Base-by-base conservation (phyloP, 2,113 vertebrate species). In the Pygoscelis antarcticus region DNA sequence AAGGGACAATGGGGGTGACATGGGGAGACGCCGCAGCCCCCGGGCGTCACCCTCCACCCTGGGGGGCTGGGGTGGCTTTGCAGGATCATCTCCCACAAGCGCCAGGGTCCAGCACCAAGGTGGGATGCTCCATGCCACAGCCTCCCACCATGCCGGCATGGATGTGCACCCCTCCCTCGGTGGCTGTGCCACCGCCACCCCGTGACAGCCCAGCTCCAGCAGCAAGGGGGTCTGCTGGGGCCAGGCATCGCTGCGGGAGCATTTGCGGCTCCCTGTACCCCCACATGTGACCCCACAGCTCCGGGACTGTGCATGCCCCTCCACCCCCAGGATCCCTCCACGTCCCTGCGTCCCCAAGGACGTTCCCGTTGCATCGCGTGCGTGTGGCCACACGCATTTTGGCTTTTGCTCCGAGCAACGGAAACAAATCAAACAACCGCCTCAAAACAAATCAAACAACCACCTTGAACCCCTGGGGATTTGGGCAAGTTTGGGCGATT, bases 61-160 rank as follows among this genome's bases (percentile, higher is more conserved):
- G 3, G 16, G 17, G 13, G 27, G 8, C 46, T 34, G 42, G 27
- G 49, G 21, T 46, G 44, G 32, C 71, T 78, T 15, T 2, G 32
- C 23, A 91, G 55, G 30, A 11, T 46, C 62, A 44, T 19, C 19
- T 42, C 32, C 1, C 0, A 19, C 1, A 0, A 3, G 1, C 0
- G 0, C 23, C 7, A 0, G 5, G 21, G 16, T 36, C 25, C 79
- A 54, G 34, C 6, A 6, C 64, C 13, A 5, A 46, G 47, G 57
- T 1, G 2, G 18, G 58, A 36, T 36, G 34, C 34, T 61, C 40
- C 13, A 1, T 13, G 21, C 77, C 23, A 5, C 5, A 18, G 29
- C 7, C 26, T 4, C 54, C 22, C 4, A 0, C 20, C 20, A 60
- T 13, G 49, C 60, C 5, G 1, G 19, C 8, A 0, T 3, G 29